Evolutionary conservation across 2,797 vertebrate species (phyloP).

Genomic region (Anguilla marmorata): DNA sequence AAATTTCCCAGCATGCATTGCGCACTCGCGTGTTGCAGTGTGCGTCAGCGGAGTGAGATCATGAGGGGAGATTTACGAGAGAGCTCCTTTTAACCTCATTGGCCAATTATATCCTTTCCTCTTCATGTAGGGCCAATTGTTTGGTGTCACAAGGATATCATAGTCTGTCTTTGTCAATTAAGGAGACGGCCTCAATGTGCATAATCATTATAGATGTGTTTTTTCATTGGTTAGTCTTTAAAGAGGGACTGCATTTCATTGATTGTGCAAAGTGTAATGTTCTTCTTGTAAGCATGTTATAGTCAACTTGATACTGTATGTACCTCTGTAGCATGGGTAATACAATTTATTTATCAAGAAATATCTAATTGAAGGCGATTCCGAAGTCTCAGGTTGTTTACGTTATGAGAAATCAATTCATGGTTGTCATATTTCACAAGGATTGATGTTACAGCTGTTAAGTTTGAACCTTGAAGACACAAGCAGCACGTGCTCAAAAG

Average conservation of each 20-base stretch:
- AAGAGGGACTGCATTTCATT: constrained; percentile 3
- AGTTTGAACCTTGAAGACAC: neutral
- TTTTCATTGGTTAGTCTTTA: neutral
- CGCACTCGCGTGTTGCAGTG: neutral
- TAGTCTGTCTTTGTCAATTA: neutral
- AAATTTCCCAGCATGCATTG: neutral
- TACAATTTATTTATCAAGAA: neutral
- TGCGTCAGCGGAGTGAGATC: neutral
- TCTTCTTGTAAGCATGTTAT: neutral
- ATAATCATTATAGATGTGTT: neutral
- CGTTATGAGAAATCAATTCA: neutral
- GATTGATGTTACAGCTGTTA: neutral
- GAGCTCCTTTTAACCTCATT: neutral
- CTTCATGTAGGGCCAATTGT: neutral
- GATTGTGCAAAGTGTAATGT: constrained; percentile 2
- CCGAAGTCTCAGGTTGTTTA: neutral
- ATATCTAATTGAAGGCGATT: neutral
- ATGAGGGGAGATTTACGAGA: neutral
- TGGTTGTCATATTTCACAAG: neutral
- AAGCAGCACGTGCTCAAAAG: neutral
- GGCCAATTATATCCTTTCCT: neutral
- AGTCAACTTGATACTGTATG: constrained; percentile 5
- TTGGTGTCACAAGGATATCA: neutral
- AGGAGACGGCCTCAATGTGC: neutral
- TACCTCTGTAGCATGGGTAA: neutral